phyloP scores from a whole-genome alignment of 2,113 vertebrate genomes.

The Brachirus orientalis region DNA sequence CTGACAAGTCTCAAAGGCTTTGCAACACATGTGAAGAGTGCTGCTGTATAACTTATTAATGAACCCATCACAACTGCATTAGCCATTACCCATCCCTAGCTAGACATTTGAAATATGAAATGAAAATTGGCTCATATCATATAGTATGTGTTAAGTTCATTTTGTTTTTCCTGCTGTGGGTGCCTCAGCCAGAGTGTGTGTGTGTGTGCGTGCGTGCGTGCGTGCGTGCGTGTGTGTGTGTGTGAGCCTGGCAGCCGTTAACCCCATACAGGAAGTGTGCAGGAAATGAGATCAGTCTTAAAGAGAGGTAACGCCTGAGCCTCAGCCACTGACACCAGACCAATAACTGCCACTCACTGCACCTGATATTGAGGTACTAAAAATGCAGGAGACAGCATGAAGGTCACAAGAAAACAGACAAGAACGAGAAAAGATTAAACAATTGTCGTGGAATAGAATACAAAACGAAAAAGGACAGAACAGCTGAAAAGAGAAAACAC shows the following conservation, averaged over 20 bases:
- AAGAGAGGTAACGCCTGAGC: conserved; percentile 72
- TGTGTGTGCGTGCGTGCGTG: too few species aligned
- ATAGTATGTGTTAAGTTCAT: conserved; percentile 38
- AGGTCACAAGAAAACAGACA: conserved; percentile 45
- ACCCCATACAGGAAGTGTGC: conserved; percentile 76
- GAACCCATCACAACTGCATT: too few species aligned
- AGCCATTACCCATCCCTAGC: neutral
- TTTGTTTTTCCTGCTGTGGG: conserved; percentile 46
- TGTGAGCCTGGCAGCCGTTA: conserved; percentile 67
- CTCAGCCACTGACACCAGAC: conserved; percentile 74
- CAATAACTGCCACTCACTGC: conserved; percentile 79
- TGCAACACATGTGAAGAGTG: neutral
- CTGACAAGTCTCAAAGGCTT: too few species aligned
- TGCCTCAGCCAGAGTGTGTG: conserved; percentile 58
- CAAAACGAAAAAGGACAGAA: conserved; percentile 1
- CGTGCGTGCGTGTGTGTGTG: too few species aligned
- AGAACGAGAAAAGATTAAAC: conserved; percentile 2
- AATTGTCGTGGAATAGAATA: conserved; percentile 8
- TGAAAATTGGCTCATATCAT: conserved; percentile 22
- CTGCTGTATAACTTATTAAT: too few species aligned
- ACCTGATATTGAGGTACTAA: conserved; percentile 66
- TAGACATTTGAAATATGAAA: conserved; percentile 30
- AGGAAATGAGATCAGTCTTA: conserved; percentile 79
- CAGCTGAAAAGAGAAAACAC: neutral
- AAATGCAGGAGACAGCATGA: conserved; percentile 59